phyloP scores from a whole-genome alignment of 1,140 invertebrate species.

The Phymastichus coffea region DNA sequence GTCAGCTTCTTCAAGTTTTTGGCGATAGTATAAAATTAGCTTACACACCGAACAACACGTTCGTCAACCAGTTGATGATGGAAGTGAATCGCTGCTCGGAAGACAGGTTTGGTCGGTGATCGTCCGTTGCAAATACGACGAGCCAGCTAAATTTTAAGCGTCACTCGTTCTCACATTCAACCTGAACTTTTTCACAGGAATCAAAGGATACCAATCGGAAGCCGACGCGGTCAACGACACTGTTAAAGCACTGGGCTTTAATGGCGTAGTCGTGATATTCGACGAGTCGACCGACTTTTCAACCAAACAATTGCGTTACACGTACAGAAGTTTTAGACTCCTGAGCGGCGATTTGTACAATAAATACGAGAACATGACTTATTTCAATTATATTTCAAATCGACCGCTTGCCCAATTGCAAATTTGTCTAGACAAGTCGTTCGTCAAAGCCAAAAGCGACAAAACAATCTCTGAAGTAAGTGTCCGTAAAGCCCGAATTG shows the following conservation, averaged over 20 bases:
- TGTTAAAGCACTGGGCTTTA: not conserved
- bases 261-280: not conserved
- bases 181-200: slow-evolving; percentile 24
- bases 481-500: slow-evolving; percentile 21
- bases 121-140: not conserved
- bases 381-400: not conserved
- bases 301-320: not conserved
- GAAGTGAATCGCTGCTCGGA: slow-evolving; percentile 33
- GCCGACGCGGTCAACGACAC: slow-evolving; percentile 28
- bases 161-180: not conserved
- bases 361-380: not conserved
- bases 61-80: slow-evolving; percentile 33
- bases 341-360: not conserved
- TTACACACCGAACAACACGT: slow-evolving; percentile 38
- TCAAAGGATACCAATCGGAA: slow-evolving; percentile 40
- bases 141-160: not conserved
- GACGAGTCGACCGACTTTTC: not conserved
- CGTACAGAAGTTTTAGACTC: not conserved
- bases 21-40: slow-evolving; percentile 26
- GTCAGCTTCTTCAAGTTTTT: not conserved
- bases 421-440: slow-evolving; percentile 43
- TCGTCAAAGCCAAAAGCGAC: slow-evolving; percentile 33
- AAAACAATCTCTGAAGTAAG: slow-evolving; percentile 19
- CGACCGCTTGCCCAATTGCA: slow-evolving; percentile 45
- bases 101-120: not conserved